These are phyloP conservation scores for Zapus hudsonius DNA, from an alignment of 2,113 vertebrate species.

Conservation along the genomic window DNA sequence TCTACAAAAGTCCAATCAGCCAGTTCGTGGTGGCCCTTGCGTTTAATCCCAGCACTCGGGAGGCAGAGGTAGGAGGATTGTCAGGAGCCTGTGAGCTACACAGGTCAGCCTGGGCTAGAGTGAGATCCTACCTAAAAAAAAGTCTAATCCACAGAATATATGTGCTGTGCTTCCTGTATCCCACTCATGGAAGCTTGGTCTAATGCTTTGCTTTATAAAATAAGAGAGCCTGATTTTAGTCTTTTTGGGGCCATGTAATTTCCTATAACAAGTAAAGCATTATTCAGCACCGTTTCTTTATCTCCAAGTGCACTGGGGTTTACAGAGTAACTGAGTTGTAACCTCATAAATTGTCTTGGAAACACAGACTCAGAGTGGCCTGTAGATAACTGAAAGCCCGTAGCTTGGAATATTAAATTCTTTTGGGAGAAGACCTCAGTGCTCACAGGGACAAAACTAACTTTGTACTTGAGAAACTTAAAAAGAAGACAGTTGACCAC, in stretches of 20 bases:
- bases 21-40: too few species aligned
- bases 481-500: not conserved
- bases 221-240: not conserved
- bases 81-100: too few species aligned
- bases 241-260: not conserved
- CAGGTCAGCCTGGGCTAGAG: too few species aligned
- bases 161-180: not conserved
- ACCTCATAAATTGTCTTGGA: not conserved
- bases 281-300: not conserved
- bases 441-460: not conserved
- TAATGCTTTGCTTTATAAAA: not conserved
- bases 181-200: not conserved
- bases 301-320: not conserved
- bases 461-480: not conserved
- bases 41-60: too few species aligned
- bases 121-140: not conserved
- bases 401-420: constrained; percentile 18
- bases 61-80: too few species aligned
- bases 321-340: not conserved
- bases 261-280: not conserved
- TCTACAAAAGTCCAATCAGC: constrained; percentile 23
- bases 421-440: not conserved
- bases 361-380: not conserved
- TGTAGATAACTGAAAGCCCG: not conserved
- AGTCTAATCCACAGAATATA: not conserved